Base-by-base conservation (phyloP, 2,888 invertebrate species). In the Bombyx huttoni region DNA sequence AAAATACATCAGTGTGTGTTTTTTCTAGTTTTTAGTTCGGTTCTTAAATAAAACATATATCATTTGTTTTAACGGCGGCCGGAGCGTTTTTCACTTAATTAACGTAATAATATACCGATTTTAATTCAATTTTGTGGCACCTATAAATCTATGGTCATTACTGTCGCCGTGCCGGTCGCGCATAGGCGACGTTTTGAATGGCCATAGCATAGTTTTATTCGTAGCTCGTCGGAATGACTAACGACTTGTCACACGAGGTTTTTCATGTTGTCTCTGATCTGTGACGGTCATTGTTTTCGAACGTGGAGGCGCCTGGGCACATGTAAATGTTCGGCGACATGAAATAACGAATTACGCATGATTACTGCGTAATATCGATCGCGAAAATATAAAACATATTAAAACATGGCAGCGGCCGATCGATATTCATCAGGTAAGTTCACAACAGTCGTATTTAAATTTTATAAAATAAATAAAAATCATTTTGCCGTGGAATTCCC, bases 401-500 rank as follows among this genome's bases (percentile, higher is more conserved):
- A 67, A 74, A 75, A 73, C 75, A 77, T 69, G 67, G 73, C 73
- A 75, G 62, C 73, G 64, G 66, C 54, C 70, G 67, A 78, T 81
- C 78, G 76, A 78, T 75, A 80, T 82, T 74, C 84, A 82, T 73
- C 70, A 68, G 75, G 81, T 70, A 70, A 71, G 61, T 59, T 75
- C 70, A 67, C 67, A 75, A 66, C 68, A 64, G 67, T 62, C 60
- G 70, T 56, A 70, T 78, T 77, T 71, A 76, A 75, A 82, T 82
- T 85, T 40, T 5, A 10, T 85, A 84, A 85, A 86, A 85, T 81
- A 84, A 24, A 24, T 3, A 24, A 24, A 24, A 1, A 24, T n/a
- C 78, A 79, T 82, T 79, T 81, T 83, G 82, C 81, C 68, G 67
- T 81, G 75, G 85, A 85, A 85, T 85, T 85, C 84, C 85, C 81